Percentiles rank a stretch among this genome's conserved stretches.
These are phyloP conservation scores for Drosophila biarmipes DNA, from an alignment of 1,140 invertebrate genomes.

Conservation along the genomic window DNA sequence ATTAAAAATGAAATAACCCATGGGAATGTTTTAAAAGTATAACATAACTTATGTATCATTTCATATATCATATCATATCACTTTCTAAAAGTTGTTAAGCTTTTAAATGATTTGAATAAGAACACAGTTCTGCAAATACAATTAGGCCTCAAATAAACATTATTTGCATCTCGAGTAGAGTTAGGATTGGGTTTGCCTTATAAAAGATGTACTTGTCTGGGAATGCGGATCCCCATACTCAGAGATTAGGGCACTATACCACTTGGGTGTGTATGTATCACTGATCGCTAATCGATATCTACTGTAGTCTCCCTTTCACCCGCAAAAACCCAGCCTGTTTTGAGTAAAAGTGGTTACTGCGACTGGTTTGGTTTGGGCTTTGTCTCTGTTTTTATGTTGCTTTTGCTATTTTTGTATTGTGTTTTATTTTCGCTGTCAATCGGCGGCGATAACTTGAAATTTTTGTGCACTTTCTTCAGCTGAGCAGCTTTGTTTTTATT, in stretches of 20 bases:
- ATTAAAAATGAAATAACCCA: no score
- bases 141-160: no score
- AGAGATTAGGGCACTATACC: not conserved
- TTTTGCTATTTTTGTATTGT: conserved; percentile 32
- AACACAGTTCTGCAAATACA: no score
- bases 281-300: not conserved
- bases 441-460: conserved; percentile 41
- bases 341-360: conserved; percentile 27
- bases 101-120: no score
- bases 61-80: no score
- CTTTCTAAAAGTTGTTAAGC: no score
- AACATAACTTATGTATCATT: no score
- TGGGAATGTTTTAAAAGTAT: no score
- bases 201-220: not conserved
- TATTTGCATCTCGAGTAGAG: no score
- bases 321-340: conserved; percentile 5
- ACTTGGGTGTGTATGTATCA: not conserved
- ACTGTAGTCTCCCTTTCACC: conserved; percentile 1
- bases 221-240: not conserved
- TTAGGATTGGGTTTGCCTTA: no score
- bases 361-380: conserved; percentile 15
- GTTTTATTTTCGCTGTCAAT: conserved; percentile 24
- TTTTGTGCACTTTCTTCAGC: conserved; percentile 57
- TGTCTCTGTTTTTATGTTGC: conserved; percentile 7
- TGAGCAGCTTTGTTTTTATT: conserved; percentile 22